A percentile compares a stretch with the other conserved stretches of the same genome.
Conservation (phyloP, 2,888 invertebrate genomes). For the Molanna angustata region DNA sequence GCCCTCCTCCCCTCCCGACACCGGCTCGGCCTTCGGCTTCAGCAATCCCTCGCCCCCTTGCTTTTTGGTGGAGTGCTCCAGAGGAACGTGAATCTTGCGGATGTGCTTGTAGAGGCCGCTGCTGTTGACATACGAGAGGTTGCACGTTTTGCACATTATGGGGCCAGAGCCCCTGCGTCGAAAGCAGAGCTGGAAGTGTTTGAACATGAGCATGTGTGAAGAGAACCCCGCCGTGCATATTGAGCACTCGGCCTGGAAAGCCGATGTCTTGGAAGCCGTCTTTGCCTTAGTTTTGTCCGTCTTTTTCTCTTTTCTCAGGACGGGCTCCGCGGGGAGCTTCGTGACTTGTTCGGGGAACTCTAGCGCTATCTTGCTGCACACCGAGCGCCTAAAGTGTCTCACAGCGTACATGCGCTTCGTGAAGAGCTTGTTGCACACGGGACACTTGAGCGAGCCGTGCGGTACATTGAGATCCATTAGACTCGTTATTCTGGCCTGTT, state of each 20-base stretch:
- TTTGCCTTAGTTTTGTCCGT: background rate
- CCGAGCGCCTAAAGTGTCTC: conserved; percentile 15
- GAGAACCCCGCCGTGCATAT: conserved; percentile 26
- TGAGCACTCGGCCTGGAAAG: conserved; percentile 26
- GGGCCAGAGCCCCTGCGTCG: conserved; percentile 11
- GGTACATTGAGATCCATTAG: background rate
- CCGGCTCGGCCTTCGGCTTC: conserved; percentile 5
- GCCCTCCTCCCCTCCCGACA: conserved; percentile 1
- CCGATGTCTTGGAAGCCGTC: background rate
- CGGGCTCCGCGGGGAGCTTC: background rate
- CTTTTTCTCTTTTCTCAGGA: background rate
- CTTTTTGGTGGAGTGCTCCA: background rate
- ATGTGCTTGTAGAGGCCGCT: conserved; percentile 24
- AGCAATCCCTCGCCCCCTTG: background rate
- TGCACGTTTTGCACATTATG: conserved; percentile 28
- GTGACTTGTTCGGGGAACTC: conserved; percentile 15
- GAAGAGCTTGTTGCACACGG: conserved; percentile 19
- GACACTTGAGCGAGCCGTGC: conserved; percentile 11
- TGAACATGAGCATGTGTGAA: conserved; percentile 19
- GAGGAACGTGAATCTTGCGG: conserved; percentile 13
- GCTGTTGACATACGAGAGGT: conserved; percentile 16
- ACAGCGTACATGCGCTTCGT: conserved; percentile 19
- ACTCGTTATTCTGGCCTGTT: background rate
- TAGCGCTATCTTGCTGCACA: conserved; percentile 11
- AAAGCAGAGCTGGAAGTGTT: conserved; percentile 26